Evolutionary conservation across 2,797 vertebrate genomes (phyloP).

Genomic region (Pterois miles): DNA sequence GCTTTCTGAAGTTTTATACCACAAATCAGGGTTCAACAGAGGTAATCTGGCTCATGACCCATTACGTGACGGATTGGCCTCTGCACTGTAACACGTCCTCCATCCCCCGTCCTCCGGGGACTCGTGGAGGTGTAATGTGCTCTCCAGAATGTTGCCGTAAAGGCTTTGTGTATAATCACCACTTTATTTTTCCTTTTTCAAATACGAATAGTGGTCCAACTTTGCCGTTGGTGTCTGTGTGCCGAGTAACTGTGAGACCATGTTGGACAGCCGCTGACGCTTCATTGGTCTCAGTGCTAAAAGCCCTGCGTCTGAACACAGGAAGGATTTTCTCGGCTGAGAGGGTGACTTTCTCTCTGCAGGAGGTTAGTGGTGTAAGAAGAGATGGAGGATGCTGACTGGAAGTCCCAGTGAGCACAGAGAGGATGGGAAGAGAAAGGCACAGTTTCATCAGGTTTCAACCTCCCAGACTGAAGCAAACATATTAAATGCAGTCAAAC

Average conservation of each 20-base stretch:
- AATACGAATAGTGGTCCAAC: not conserved
- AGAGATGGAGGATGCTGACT: conserved; percentile 9
- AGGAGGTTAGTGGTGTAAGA: conserved; percentile 20
- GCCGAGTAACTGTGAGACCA: conserved; percentile 42
- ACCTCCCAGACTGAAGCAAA: not conserved
- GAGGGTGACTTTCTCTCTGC: conserved; percentile 7
- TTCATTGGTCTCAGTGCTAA: conserved; percentile 67
- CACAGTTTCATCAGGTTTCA: not conserved
- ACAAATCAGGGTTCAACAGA: conserved; percentile 53
- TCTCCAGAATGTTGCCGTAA: conserved; percentile 46
- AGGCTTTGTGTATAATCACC: conserved; percentile 23
- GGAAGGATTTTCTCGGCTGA: conserved; percentile 73
- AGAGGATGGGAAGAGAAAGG: not conserved
- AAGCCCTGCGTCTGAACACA: conserved; percentile 69
- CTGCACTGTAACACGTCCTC: conserved; percentile 43
- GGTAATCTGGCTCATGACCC: conserved; percentile 57
- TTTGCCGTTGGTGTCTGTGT: conserved; percentile 13
- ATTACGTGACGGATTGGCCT: conserved; percentile 47
- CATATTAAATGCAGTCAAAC: not conserved
- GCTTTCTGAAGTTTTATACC: conserved; percentile 62
- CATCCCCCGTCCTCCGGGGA: conserved; percentile 33
- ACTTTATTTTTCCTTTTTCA: conserved; percentile 14
- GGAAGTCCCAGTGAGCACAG: not conserved
- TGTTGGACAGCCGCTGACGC: conserved; percentile 31
- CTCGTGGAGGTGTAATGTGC: conserved; percentile 29